These are phyloP conservation scores for Suricata suricatta DNA, from an alignment of 2,113 vertebrate species.

Conservation along the genomic window DNA sequence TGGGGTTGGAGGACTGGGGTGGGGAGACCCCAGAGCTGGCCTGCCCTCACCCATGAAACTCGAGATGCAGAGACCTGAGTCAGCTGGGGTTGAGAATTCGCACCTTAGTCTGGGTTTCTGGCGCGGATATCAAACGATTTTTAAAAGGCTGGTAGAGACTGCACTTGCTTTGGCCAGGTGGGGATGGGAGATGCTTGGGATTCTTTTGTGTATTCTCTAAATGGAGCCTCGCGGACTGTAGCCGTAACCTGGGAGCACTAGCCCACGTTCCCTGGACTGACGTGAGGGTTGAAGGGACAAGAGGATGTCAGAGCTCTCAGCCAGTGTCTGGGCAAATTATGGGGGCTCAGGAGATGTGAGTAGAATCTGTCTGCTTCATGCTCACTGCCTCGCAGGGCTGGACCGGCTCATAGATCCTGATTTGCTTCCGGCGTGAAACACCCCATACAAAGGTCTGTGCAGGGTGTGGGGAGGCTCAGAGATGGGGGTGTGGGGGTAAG, in stretches of 20 bases:
- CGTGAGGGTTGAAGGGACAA: not conserved
- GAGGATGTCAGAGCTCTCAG: not conserved
- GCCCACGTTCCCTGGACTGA: not conserved
- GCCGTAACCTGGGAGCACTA: not conserved
- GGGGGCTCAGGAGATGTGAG: not conserved
- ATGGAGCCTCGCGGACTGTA: not conserved
- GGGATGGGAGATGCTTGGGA: not conserved
- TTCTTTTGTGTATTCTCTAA: not conserved
- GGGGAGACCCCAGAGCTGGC: too few relatives aligned
- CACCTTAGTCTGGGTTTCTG: not conserved
- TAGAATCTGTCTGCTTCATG: not conserved
- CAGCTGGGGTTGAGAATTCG: not conserved
- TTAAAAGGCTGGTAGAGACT: not conserved
- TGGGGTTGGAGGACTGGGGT: rapidly evolving
- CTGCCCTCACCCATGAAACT: rapidly evolving
- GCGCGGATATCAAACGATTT: not conserved
- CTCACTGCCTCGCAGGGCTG: not conserved
- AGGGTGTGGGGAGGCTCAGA: not conserved
- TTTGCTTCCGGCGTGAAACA: not conserved
- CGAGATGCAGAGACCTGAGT: not conserved
- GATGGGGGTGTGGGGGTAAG: not conserved
- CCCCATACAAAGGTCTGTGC: not conserved
- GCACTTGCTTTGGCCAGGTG: not conserved
- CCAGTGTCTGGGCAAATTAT: not conserved
- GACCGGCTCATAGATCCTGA: not conserved